phyloP scores from a whole-genome alignment of 1,140 invertebrate genomes.

The Tetranychus cinnabarinus region DNA sequence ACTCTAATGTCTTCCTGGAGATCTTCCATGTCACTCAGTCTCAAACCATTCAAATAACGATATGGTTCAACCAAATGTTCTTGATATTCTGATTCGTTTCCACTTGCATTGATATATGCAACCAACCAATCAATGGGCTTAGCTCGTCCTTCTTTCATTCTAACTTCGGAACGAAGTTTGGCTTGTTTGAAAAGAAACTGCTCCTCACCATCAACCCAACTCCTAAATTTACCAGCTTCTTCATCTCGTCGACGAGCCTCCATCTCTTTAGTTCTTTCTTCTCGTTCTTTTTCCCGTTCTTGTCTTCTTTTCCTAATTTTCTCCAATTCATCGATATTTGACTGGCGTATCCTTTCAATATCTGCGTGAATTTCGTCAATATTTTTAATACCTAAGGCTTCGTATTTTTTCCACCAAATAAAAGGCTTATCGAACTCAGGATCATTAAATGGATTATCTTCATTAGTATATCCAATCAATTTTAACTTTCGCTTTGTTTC shows the following conservation, averaged over 20 bases:
- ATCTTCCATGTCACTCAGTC: constrained; percentile 83
- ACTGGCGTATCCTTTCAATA: constrained; percentile 63
- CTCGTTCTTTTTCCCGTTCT: constrained; percentile 68
- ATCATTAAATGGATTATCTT: too few species aligned
- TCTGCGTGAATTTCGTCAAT: constrained; percentile 59
- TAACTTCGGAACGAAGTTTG: constrained; percentile 24
- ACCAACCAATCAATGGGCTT: constrained; percentile 95
- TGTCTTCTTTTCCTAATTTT: constrained; percentile 66
- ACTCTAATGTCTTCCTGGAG: constrained; percentile 85
- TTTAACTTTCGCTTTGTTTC: too few species aligned
- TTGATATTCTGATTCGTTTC: constrained; percentile 15
- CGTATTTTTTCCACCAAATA: constrained; percentile 87
- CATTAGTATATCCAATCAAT: too few species aligned
- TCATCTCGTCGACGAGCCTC: constrained; percentile 59
- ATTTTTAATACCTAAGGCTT: constrained; percentile 68
- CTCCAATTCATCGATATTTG: constrained; percentile 45
- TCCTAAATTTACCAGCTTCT: constrained; percentile 77
- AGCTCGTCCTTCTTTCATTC: constrained; percentile 82
- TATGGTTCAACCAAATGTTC: constrained; percentile 71
- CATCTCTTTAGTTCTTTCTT: constrained; percentile 70
- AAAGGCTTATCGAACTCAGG: constrained; percentile 39
- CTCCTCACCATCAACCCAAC: constrained; percentile 63
- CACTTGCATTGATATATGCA: constrained; percentile 55
- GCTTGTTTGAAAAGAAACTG: constrained; percentile 22
- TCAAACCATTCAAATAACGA: constrained; percentile 74